A percentile compares a stretch with the other conserved stretches of the same genome.
Evolutionary conservation across 2,888 invertebrate species (phyloP).

Genomic region (Lasioglossum villosulum): DNA sequence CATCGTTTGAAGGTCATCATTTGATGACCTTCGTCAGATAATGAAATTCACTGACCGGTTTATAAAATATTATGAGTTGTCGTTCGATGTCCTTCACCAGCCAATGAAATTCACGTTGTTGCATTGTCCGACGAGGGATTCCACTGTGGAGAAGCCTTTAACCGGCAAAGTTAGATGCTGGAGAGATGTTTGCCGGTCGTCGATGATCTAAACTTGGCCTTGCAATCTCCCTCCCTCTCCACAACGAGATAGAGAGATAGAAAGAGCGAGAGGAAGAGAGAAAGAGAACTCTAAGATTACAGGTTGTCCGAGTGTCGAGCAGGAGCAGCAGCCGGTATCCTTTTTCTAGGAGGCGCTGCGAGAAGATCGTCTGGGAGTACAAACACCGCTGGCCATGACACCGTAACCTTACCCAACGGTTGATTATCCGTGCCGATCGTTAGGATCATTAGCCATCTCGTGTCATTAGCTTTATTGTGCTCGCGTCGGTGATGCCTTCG

Average conservation of each 20-base stretch:
- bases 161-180: slow-evolving; percentile 13
- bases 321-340: slow-evolving; percentile 45
- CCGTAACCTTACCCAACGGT: slow-evolving; percentile 80
- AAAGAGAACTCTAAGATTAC: slow-evolving; percentile 70
- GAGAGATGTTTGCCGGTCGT: slow-evolving; percentile 50
- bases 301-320: slow-evolving; percentile 62
- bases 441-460: slow-evolving; percentile 72
- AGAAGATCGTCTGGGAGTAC: slow-evolving; percentile 65
- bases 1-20: not conserved
- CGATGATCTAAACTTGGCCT: slow-evolving; percentile 83
- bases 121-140: not conserved
- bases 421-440: slow-evolving; percentile 72
- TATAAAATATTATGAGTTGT: not conserved
- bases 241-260: not conserved
- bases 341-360: slow-evolving; percentile 58
- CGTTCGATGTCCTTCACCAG: not conserved
- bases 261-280: slow-evolving; percentile 13
- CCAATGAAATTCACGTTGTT: not conserved
- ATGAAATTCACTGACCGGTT: not conserved
- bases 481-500: slow-evolving; percentile 66
- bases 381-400: slow-evolving; percentile 81
- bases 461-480: slow-evolving; percentile 73
- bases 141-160: slow-evolving; percentile 25
- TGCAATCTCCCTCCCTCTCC: slow-evolving; percentile 60
- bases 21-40: not conserved